A percentile compares a stretch with the other conserved stretches of the same genome.
phyloP scores from a whole-genome alignment of 2,113 vertebrate species.

The Microtus pennsylvanicus region DNA sequence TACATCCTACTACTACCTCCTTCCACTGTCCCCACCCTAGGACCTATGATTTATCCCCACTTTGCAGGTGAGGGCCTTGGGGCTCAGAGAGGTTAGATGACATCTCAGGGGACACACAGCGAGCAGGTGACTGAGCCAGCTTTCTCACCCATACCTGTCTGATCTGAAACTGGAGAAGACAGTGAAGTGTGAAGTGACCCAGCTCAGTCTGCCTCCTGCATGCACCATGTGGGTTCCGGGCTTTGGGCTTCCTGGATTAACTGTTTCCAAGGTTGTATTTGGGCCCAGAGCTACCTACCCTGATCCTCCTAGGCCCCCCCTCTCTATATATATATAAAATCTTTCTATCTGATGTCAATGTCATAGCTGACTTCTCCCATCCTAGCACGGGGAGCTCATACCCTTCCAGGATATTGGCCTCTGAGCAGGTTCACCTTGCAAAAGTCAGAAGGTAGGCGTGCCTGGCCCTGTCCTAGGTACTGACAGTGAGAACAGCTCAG shows the following conservation, averaged over 20 bases:
- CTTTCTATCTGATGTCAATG: too few relatives aligned
- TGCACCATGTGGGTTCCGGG: not conserved
- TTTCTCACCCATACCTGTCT: conserved; percentile 8
- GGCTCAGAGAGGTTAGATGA: not conserved
- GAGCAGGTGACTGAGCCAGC: not conserved
- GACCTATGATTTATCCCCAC: not conserved
- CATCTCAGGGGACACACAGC: not conserved
- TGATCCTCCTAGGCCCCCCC: not conserved
- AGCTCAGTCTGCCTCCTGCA: not conserved
- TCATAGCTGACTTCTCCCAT: not conserved
- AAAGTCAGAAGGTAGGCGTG: not conserved
- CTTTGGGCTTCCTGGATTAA: not conserved
- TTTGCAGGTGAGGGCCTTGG: not conserved
- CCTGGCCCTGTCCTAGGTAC: not conserved
- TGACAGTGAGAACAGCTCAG: not conserved
- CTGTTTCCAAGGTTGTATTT: not conserved
- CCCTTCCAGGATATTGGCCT: not conserved
- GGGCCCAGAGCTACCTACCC: not conserved
- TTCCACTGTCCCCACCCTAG: not conserved
- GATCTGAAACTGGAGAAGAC: not conserved
- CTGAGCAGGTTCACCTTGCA: not conserved
- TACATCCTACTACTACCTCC: not conserved
- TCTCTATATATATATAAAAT: too few relatives aligned
- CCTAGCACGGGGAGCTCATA: not conserved
- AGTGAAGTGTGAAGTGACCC: fast-evolving